These are phyloP conservation scores for Protonemura montana DNA, from an alignment of 2,888 invertebrate genomes.

Conservation along the genomic window DNA sequence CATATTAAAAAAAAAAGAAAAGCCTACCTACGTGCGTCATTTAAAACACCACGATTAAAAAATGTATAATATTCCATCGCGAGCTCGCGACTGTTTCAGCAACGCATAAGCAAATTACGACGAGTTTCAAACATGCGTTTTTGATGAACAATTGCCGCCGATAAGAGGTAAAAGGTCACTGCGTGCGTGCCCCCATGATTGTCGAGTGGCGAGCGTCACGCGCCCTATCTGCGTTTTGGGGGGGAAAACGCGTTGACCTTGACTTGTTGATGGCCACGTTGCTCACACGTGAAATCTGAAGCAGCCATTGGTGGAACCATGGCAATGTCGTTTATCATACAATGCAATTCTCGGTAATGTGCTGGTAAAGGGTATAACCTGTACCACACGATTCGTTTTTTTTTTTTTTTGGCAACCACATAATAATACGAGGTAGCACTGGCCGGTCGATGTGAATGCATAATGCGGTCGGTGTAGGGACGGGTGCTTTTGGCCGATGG, in stretches of 20 bases:
- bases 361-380: neutral
- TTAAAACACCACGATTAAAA: neutral
- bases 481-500: neutral
- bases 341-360: conserved; percentile 5
- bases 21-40: neutral
- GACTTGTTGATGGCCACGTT: neutral
- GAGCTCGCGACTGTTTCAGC: neutral
- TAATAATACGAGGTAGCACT: neutral
- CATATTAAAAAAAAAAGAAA: neutral
- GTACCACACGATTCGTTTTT: neutral
- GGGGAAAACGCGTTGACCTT: neutral
- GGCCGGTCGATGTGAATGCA: neutral
- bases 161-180: neutral
- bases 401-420: neutral
- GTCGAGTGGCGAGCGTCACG: neutral
- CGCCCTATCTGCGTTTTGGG: neutral
- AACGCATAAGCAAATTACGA: neutral
- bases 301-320: neutral
- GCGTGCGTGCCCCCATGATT: neutral
- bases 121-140: conserved; percentile 2
- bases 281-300: neutral
- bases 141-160: neutral
- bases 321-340: neutral
- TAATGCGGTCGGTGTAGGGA: neutral
- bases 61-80: neutral